These are phyloP conservation scores for Cyphotilapia sp. DNA, from an alignment of 2,113 vertebrate genomes.

Conservation along the genomic window DNA sequence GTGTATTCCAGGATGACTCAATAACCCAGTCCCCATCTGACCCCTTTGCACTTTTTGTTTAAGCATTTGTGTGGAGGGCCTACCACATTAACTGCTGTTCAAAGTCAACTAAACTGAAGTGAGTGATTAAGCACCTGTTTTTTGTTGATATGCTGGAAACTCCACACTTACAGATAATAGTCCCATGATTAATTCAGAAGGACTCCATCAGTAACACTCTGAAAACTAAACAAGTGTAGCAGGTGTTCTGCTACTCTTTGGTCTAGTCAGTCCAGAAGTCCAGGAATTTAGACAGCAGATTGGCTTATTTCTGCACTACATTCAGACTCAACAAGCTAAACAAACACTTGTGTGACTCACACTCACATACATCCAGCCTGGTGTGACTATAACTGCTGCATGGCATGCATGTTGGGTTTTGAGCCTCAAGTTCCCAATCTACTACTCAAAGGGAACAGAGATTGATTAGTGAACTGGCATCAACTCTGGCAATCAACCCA, in stretches of 20 bases:
- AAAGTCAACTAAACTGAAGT: neutral
- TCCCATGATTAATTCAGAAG: neutral
- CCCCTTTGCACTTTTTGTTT: neutral
- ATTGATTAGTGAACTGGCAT: neutral
- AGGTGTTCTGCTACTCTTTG: neutral
- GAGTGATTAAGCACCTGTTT: neutral
- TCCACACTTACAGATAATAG: neutral
- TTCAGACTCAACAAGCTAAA: neutral
- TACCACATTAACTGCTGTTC: neutral
- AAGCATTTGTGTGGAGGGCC: neutral
- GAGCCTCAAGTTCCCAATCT: rapidly evolving
- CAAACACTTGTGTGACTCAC: neutral
- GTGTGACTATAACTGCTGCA: neutral
- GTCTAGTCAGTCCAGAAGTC: neutral
- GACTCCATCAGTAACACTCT: neutral
- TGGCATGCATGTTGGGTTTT: neutral
- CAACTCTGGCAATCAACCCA: neutral
- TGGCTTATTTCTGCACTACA: neutral
- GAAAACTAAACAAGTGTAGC: neutral
- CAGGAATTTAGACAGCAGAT: neutral
- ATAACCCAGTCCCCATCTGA: neutral
- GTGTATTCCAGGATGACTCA: neutral
- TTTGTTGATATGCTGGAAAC: neutral
- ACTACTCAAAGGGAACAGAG: neutral
- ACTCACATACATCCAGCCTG: rapidly evolving